Evolutionary conservation across 2,797 vertebrate genomes (phyloP), one percentile per base, ranked within the genome.

Genomic region (Spinibarbus caldwelli): DNA sequence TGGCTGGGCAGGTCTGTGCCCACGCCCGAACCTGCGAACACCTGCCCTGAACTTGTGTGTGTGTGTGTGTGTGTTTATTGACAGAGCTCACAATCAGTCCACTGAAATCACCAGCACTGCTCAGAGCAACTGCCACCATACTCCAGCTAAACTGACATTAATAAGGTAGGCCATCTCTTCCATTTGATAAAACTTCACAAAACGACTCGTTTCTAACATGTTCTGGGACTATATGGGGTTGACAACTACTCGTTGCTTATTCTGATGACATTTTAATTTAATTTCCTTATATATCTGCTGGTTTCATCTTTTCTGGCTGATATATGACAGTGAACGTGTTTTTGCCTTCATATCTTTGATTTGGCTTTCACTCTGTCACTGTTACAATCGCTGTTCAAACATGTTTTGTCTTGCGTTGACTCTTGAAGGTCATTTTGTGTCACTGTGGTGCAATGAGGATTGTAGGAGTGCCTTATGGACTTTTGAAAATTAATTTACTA

Each of bases 1-100:
- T 94, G 90, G 94, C 92, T 94, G 79, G 89, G 91, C 93, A 94
- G 91, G 94, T 94, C 90, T 73, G 79, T 88, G 92, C 84, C 93
- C 91, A 94, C 93, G 78, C 95, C 95, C 89, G 36, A 92, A 93
- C 93, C 93, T 95, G 93, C 91, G 70, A 86, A 14, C 81, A 89
- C 83, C 64, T 75, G 67, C 52, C 54, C 71, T 72, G 41, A 47
- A 2, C 49, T 36, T 80, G 62, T 54, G 43, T 49, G 36, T 34
- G 34, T 86, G 67, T 70, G 78, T 88, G 52, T 72, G 31, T 81
- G 1, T 76, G 70, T 36, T 19, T 36, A 36, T 9, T 67, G 29
- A 84, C 64, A 66, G 70, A 49, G 23, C 41, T 59, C 29, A 62
- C 49, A 67, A 19, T 82, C 78, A 38, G 67, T 72, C 83, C 75